Evolutionary conservation across 2,797 vertebrate species (phyloP), one percentile per base, ranked within the genome.

Genomic region (Trematomus bernacchii): DNA sequence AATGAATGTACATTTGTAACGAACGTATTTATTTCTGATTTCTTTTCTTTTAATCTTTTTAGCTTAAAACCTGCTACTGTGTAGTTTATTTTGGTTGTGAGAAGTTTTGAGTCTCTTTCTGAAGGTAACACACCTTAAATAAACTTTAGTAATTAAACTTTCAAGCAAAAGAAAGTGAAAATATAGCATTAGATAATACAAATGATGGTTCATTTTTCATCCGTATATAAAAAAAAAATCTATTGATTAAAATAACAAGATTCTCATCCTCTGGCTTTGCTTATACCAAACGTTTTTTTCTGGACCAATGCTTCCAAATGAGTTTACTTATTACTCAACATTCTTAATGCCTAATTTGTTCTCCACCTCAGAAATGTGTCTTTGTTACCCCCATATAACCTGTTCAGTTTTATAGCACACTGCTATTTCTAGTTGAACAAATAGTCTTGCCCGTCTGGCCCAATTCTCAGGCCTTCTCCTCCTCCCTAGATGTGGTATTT

Each of bases 351-450:
- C 44, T 15, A 61, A 47, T 43, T 69, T 65, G 48, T 37, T 52
- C 55, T 44, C 58, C n/a, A 48, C 50, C 65, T 57, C 55, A 69
- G 11, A 33, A 16, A 59, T 68, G 10, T 55, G 19, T 69, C 7
- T 62, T 61, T n/a, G 61, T 73, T 62, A 5, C 58, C 51, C 71
- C 37, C n/a, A 0, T 57, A 37, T 76, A 73, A 81, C 82, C 65
- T n/a, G 44, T 37, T 52, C 58, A 33, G 66, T 63, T 77, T 72
- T 57, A 62, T 55, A 59, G 68, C 16, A 1, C 9, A 6, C 16
- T 54, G 52, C 74, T 86, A 79, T 88, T 83, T 89, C 37, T 21
- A 42, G 64, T 50, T 59, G 52, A 77, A 82, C 69, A 85, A 87
- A 87, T 48, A 77, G 8, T 40, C 51, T 12, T 6, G 40, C 8